A percentile compares a stretch with the other conserved stretches of the same genome.
Evolutionary conservation across 2,113 vertebrate species (phyloP).

Genomic region (Noturus placidus): DNA sequence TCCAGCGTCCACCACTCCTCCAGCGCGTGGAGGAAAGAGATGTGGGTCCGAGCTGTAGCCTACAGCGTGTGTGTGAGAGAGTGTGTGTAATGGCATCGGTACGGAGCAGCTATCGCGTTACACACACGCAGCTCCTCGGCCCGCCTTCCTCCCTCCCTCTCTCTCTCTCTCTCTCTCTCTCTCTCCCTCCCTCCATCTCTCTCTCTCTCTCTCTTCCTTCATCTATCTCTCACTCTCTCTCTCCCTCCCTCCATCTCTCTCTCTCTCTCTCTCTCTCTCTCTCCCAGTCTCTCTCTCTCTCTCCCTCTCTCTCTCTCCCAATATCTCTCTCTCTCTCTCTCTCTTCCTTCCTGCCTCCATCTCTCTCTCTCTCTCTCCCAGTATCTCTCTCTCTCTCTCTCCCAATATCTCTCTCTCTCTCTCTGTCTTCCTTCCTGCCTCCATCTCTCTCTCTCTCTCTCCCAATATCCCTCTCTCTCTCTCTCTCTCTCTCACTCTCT

Average conservation of each 20-base stretch:
- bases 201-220: neutral
- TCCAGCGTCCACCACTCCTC: neutral
- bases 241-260: neutral
- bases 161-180: neutral
- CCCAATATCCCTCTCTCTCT: slow-evolving; percentile 44
- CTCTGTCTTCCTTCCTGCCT: too few species aligned
- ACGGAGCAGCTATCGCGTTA: slow-evolving; percentile 80
- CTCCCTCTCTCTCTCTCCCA: neutral
- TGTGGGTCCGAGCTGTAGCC: slow-evolving; percentile 56
- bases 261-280: too few species aligned
- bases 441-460: slow-evolving; percentile 10
- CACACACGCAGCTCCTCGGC: slow-evolving; percentile 84
- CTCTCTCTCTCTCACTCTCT: too few species aligned
- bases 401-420: neutral
- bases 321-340: slow-evolving; percentile 12
- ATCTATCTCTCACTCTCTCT: slow-evolving; percentile 13
- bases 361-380: too few species aligned
- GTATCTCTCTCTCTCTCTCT: neutral
- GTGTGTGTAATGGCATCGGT: slow-evolving; percentile 75
- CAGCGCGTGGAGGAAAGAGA: neutral
- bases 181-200: neutral
- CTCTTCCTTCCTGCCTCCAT: slow-evolving; percentile 66
- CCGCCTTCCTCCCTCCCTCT: slow-evolving; percentile 73
- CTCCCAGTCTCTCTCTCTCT: neutral
- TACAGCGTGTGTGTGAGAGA: slow-evolving; percentile 55